Conservation (phyloP, 2,888 invertebrate genomes). For the Troilus luridus region DNA sequence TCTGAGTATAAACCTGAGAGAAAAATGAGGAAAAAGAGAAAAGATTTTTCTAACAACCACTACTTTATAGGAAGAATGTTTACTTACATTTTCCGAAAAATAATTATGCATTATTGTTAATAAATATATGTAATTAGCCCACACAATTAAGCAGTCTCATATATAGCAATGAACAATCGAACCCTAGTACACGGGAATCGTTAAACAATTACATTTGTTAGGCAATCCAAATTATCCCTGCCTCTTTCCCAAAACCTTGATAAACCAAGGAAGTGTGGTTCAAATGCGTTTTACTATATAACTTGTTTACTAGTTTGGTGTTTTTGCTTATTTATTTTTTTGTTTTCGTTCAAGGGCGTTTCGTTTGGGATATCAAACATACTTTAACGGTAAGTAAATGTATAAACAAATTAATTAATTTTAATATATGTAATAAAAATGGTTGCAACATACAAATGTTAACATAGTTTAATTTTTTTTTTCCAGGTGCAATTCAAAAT, state of each 20-base stretch:
- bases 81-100: background rate
- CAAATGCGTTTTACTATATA: background rate
- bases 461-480: no score
- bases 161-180: background rate
- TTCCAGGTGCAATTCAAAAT: no score
- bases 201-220: background rate
- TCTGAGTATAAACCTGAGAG: slow-evolving; percentile 1
- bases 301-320: background rate
- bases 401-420: no score
- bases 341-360: no score
- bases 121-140: background rate
- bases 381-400: no score
- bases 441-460: no score
- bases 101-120: background rate
- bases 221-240: background rate
- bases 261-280: background rate
- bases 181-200: background rate
- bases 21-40: background rate
- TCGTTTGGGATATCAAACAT: no score
- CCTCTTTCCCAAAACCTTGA: background rate
- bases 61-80: background rate
- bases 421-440: no score
- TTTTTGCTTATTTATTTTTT: no score
- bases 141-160: background rate
- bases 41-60: background rate